These are phyloP conservation scores for Thalpophila matura DNA, from an alignment of 2,888 invertebrate genomes.

Conservation along the genomic window DNA sequence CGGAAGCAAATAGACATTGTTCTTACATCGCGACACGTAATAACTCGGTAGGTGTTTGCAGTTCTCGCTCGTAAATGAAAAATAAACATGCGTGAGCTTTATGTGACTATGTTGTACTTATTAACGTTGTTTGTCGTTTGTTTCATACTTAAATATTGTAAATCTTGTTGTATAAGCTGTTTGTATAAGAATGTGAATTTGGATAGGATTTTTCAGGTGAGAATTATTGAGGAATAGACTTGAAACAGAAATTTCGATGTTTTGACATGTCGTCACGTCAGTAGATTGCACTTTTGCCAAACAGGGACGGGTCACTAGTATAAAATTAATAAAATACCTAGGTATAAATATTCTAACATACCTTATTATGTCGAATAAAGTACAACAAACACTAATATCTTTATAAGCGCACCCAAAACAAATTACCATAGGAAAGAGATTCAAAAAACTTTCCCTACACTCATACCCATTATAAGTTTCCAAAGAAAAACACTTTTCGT, in stretches of 20 bases:
- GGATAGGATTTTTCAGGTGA: neutral
- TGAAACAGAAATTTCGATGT: too few relatives aligned
- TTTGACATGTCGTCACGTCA: too few relatives aligned
- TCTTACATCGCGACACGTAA: constrained; percentile 71
- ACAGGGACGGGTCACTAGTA: too few relatives aligned
- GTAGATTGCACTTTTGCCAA: too few relatives aligned
- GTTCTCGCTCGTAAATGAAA: constrained; percentile 86
- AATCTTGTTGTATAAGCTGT: constrained; percentile 46
- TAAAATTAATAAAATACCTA: too few relatives aligned
- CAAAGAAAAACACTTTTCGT: constrained; percentile 90
- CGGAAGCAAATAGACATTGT: constrained; percentile 58
- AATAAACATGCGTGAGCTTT: constrained; percentile 88
- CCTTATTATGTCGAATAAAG: constrained; percentile 64
- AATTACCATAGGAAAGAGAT: constrained; percentile 91
- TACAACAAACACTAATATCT: constrained; percentile 79
- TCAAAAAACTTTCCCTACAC: constrained; percentile 87
- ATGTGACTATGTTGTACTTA: constrained; percentile 82
- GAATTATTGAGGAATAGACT: too few relatives aligned
- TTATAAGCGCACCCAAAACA: constrained; percentile 88
- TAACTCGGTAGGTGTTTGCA: constrained; percentile 72
- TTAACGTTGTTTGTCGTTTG: constrained; percentile 81
- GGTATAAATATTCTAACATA: too few relatives aligned
- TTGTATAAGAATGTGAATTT: constrained; percentile 27
- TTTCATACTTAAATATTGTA: constrained; percentile 68
- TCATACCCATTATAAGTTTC: constrained; percentile 90